Evolutionary conservation across 92 coral and sea anemone genomes (phyloP), one percentile per base, ranked within the genome.

Genomic region (Pocillopora grandis): DNA sequence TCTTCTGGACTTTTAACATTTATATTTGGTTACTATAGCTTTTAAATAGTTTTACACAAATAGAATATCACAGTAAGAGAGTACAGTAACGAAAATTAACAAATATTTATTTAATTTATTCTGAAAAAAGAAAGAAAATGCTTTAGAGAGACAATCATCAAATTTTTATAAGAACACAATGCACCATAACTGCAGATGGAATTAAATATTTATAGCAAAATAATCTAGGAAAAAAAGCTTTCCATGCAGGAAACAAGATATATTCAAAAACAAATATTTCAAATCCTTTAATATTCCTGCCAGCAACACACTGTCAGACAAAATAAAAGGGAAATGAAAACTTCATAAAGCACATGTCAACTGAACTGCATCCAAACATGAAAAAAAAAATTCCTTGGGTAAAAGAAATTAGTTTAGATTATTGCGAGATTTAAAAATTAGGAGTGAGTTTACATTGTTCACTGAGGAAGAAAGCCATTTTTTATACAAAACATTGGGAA

Each of bases 101-200:
- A 81, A 81, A 81, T 81, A 81, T 81, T 81, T 71, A 71, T 70
- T 70, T 71, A 71, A 81, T 81, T 37, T 66, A 81, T 71, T 59
- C 85, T 55, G 31, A 55, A 61, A 61, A n/a, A 36, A 75, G 52
- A 49, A 60, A 83, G 31, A 27, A 42, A 42, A 42, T 42, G 4
- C 8, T 42, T 42, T 42, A 42, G 0, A 71, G 49, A 37, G 70
- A 55, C 15, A 63, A 21, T 16, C 42, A 83, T 83, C 36, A 83
- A 83, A 62, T 75, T 83, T 72, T 83, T 59, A 72, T 72, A 33
- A 59, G 16, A 66, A 52, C 18, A 72, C 62, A 62, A 83, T 83
- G 72, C 64, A 49, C 48, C 86, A 82, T 60, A 60, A 72, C 49
- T 62, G 75, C 20, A 62, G 49, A 59, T 17, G 63, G 48, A 65